A percentile compares a stretch with the other conserved stretches of the same genome.
These are phyloP conservation scores for Bombycilla garrulus DNA, from an alignment of 2,113 vertebrate genomes.

Conservation along the genomic window DNA sequence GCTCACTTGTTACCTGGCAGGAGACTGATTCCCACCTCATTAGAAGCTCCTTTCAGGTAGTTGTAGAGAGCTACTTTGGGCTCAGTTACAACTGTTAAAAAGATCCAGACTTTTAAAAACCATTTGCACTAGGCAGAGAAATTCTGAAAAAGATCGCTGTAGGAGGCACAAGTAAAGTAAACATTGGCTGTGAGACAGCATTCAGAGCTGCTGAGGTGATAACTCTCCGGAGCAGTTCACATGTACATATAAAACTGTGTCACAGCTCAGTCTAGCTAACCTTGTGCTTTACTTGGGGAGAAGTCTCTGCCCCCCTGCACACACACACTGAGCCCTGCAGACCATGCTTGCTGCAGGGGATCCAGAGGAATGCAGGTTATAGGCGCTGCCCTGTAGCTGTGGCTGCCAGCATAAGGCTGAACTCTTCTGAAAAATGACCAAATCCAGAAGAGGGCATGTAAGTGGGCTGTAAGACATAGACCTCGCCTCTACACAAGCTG, in stretches of 20 bases:
- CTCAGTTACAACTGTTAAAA: background rate
- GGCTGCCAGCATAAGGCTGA: background rate
- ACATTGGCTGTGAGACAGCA: background rate
- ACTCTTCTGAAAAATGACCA: background rate
- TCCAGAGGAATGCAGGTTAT: accelerated
- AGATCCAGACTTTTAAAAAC: background rate
- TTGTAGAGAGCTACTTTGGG: background rate
- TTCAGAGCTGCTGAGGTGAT: background rate
- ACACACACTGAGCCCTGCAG: background rate
- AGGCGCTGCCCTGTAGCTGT: background rate
- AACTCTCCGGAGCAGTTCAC: background rate
- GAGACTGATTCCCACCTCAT: background rate
- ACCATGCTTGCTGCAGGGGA: accelerated
- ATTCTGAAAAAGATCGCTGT: background rate
- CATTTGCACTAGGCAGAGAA: background rate
- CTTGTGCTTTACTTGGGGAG: background rate
- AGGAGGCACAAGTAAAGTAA: background rate
- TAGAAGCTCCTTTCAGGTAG: background rate
- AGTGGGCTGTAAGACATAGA: background rate
- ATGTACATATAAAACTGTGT: background rate
- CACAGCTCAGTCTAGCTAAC: background rate
- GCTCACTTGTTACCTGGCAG: background rate
- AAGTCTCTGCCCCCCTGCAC: background rate
- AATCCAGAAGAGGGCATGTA: background rate
- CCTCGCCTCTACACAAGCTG: accelerated